These are phyloP conservation scores for Cisticola juncidis DNA, from an alignment of 2,113 vertebrate genomes.

Conservation along the genomic window DNA sequence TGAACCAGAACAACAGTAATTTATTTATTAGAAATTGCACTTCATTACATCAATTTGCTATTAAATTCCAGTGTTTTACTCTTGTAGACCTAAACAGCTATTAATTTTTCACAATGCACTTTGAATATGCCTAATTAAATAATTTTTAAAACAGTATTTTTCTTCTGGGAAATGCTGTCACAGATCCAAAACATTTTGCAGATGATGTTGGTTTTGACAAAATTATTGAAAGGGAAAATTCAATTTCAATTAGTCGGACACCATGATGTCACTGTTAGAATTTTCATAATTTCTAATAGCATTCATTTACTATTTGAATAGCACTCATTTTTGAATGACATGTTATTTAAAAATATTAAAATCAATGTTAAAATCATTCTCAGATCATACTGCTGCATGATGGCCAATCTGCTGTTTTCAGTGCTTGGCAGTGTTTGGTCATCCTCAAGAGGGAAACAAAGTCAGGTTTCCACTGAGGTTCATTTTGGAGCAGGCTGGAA, in stretches of 20 bases:
- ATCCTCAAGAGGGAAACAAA: background rate
- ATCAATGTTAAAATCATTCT: background rate
- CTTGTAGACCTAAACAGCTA: background rate
- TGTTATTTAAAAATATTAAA: background rate
- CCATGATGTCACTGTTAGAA: background rate
- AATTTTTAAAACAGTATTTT: background rate
- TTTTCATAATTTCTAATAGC: background rate
- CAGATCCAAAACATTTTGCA: background rate
- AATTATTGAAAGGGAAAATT: background rate
- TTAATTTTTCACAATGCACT: background rate
- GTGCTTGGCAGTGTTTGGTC: background rate
- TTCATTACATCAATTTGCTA: background rate
- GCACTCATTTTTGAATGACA: background rate
- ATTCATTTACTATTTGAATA: background rate
- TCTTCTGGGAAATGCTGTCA: background rate
- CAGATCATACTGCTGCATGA: background rate
- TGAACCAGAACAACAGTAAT: background rate
- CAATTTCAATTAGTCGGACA: background rate
- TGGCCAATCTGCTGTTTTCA: background rate
- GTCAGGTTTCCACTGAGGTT: background rate
- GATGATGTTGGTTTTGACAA: background rate
- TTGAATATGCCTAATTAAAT: background rate
- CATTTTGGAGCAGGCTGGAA: background rate
- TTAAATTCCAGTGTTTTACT: background rate
- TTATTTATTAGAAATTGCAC: constrained; percentile 5